Base-by-base conservation (phyloP, 2,797 vertebrate genomes). In the Bucorvus abyssinicus region DNA sequence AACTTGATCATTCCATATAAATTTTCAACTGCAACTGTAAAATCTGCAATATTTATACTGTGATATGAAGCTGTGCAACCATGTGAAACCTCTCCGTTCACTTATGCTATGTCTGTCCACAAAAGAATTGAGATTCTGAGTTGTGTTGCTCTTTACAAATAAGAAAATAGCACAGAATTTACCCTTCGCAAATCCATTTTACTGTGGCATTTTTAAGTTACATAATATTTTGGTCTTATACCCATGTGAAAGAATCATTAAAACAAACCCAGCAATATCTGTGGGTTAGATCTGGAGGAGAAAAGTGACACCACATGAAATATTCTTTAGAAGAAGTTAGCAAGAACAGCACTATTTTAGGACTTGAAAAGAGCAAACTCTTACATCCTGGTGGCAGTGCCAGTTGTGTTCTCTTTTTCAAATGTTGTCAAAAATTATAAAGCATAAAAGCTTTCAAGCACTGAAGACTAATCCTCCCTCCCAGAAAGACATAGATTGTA, bases 401-500 rank as follows among this genome's bases (percentile, higher is more conserved):
- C 91, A 96, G 87, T 97, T 91, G 91, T 87, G 86, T 96, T 97
- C 89, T 83, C 94, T 82, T 96, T 97, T 94, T 93, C 87, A 96
- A 96, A 95, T 95, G 97, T 97, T 96, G 97, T 97, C 97, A 98
- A 97, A 98, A 98, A 98, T 97, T 98, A 98, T 96, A 93, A 97
- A 97, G 96, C 97, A 96, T 97, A 97, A 98, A 97, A 97, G 95
- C 94, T 98, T 97, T 97, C 97, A 97, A 97, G 96, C 96, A 96
- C 97, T 94, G 96, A 97, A 98, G 97, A 98, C 98, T 98, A 98
- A 98, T 98, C 97, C 97, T 97, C 86, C 86, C 90, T 91, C 96
- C 95, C 96, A 97, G 96, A 98, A 97, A 97, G 96, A 97, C 98
- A 98, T 97, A 98, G 97, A 97, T 97, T 97, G 97, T 97, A 97